Base-by-base conservation (phyloP, 2,888 invertebrate genomes). In the Thereva unica region DNA sequence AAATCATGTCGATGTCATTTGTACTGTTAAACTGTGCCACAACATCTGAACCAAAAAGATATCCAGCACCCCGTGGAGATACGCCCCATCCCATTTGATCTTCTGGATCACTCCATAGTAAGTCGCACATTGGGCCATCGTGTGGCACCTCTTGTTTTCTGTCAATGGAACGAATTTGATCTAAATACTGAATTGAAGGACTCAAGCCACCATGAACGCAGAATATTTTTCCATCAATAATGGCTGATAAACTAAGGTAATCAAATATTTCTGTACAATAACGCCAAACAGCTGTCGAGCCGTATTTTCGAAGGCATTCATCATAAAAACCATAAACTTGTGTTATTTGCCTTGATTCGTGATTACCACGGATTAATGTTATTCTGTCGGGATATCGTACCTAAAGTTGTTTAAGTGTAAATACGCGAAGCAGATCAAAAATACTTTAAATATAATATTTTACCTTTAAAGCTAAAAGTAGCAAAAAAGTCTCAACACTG, bases 291-390 rank as follows among this genome's bases (percentile, higher is more conserved):
- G 95, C 95, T 68, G 97, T 93, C 67, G 95, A 96, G 53, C 98
- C 98, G 83, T 99, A 99, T 84, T 99, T 99, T 71, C 99, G 87
- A 73, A 98, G 84, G 79, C 99, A 99, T 83, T 99, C 99, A 79
- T 99, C 99, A 80, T 99, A 99, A 83, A 99, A 99, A 5, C 99
- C 99, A 80, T 99, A 99, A 5, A 98, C 97, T 85, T 99, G 99
- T 69, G 99, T 99, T 70, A 99, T 99, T 83, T 99, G 99, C 75
- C 99, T 86, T 69, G 97, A 97, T 83, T 99, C 98, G 76, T 99
- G 99, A 80, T 99, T 99, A 47, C 99, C 98, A 76, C 99, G 86
- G 75, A 99, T 99, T 73, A 99, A 83, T 71, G 98, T 99, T 72
- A 99, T 97, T 78, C 99, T 89, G 82, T 99, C 99, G 69, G 99